Percentiles rank a stretch among this genome's conserved stretches.
Conservation (phyloP, 1,140 invertebrate species). For the Medauroidea extradentata region DNA sequence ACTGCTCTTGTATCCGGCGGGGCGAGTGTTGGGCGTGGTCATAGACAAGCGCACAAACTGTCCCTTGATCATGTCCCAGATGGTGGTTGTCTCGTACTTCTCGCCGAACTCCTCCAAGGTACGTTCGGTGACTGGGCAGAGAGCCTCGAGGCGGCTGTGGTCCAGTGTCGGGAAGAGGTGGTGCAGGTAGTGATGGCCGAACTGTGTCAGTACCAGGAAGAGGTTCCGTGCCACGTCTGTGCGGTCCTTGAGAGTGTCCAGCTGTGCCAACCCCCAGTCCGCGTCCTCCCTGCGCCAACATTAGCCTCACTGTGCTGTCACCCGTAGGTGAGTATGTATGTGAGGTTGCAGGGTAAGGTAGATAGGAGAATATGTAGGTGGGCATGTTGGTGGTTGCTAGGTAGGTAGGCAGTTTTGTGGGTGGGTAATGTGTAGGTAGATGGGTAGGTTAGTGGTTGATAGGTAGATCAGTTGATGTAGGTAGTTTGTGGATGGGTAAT, state of each 20-base stretch:
- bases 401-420: too few relatives aligned
- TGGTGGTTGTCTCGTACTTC: slow-evolving; percentile 49
- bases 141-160: slow-evolving; percentile 54
- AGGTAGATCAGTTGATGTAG: too few relatives aligned
- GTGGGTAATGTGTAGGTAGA: too few relatives aligned
- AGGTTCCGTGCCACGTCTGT: slow-evolving; percentile 60
- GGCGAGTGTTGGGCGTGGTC: slow-evolving; percentile 40
- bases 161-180: slow-evolving; percentile 80
- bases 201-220: slow-evolving; percentile 63
- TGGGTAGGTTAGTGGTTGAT: too few relatives aligned
- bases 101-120: slow-evolving; percentile 66
- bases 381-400: too few relatives aligned
- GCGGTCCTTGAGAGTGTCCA: slow-evolving; percentile 70
- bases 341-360: too few relatives aligned
- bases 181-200: slow-evolving; percentile 73
- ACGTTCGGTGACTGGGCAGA: slow-evolving; percentile 60
- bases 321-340: too few relatives aligned
- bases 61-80: slow-evolving; percentile 59
- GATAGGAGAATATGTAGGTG: too few relatives aligned
- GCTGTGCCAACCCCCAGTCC: slow-evolving; percentile 74
- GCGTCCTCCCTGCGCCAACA: slow-evolving; percentile 45
- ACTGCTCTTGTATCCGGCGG: slow-evolving; percentile 9
- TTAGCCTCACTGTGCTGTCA: too few relatives aligned
- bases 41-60: slow-evolving; percentile 63
- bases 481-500: too few relatives aligned